Conservation (phyloP, 1,140 invertebrate species). For the Steinernema feltiae region DNA sequence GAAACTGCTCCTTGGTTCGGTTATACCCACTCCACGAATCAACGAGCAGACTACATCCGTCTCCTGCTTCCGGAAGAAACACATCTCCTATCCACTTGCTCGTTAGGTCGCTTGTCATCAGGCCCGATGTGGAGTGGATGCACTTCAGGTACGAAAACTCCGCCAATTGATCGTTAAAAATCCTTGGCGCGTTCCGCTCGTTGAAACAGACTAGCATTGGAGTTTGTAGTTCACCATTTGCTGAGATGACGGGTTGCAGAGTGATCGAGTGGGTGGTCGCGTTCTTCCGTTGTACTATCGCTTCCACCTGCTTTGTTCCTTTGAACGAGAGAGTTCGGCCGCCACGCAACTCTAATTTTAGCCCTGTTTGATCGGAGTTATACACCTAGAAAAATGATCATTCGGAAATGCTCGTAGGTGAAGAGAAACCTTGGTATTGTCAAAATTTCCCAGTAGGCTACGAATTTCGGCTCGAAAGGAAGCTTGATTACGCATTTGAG, state of each 20-base stretch:
- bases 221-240: not conserved
- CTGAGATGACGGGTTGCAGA: not conserved
- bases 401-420: too few species aligned
- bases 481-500: too few species aligned
- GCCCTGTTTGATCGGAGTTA: not conserved
- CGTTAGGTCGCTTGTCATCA: not conserved
- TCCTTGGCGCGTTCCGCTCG: not conserved
- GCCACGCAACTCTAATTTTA: not conserved
- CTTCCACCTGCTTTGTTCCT: not conserved
- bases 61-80: not conserved
- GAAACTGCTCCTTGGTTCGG: not conserved
- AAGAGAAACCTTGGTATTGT: too few species aligned
- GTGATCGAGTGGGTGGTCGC: not conserved
- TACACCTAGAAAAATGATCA: not conserved
- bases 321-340: too few species aligned
- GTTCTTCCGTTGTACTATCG: not conserved
- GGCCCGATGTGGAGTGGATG: not conserved
- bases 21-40: constrained; percentile 1
- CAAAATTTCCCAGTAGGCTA: too few species aligned
- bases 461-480: too few species aligned
- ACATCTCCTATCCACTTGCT: not conserved
- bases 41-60: not conserved
- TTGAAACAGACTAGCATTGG: not conserved
- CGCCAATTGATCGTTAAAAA: not conserved
- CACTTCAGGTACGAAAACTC: not conserved